Conservation (phyloP, 2,888 invertebrate genomes). For the Oscheius onirici region DNA sequence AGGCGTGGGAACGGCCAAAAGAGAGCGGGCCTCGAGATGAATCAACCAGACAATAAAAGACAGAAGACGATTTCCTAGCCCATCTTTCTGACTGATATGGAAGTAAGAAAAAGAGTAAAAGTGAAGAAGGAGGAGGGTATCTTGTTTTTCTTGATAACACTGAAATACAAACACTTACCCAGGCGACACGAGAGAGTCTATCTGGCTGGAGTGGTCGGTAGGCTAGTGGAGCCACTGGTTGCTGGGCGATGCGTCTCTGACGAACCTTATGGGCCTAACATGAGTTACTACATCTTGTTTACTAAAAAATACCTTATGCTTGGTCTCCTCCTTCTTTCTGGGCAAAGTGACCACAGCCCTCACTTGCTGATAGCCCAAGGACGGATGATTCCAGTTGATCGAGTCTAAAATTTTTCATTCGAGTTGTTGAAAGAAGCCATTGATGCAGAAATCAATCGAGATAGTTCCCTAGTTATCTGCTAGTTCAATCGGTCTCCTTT, state of each 20-base stretch:
- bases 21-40: neutral
- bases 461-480: neutral
- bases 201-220: conserved; percentile 6
- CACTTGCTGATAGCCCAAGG: neutral
- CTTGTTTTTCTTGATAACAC: neutral
- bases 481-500: neutral
- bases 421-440: neutral
- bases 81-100: conserved; percentile 11
- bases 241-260: conserved; percentile 17
- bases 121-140: neutral
- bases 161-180: conserved; percentile 10
- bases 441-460: neutral
- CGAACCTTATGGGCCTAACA: conserved; percentile 1
- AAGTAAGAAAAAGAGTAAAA: neutral
- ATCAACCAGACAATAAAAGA: conserved; percentile 26
- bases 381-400: conserved; percentile 5
- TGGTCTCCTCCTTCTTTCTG: conserved; percentile 12
- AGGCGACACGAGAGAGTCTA: conserved; percentile 8
- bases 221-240: conserved; percentile 15
- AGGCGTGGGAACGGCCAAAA: conserved; percentile 12
- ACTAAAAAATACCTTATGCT: conserved; percentile 25
- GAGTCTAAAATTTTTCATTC: neutral
- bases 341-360: conserved; percentile 7
- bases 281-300: too few species aligned
- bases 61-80: conserved; percentile 5